Conservation (phyloP, 2,113 vertebrate genomes). For the Lates calcarifer region DNA sequence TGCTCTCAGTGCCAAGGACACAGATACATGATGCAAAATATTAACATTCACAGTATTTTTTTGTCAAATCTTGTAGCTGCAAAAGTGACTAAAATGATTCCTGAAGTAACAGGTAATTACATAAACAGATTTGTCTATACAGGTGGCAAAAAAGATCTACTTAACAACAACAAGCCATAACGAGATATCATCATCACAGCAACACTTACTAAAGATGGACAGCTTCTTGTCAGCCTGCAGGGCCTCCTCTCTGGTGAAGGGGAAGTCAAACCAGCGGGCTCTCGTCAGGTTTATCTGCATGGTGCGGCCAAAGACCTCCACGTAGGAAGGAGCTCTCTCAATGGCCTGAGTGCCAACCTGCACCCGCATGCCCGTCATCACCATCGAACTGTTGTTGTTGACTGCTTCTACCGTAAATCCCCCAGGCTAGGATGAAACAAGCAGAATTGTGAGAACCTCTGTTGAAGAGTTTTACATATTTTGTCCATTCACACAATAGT, state of each 20-base stretch:
- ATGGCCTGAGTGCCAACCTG: slow-evolving; percentile 97
- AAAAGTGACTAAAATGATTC: not conserved
- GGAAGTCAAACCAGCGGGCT: slow-evolving; percentile 98
- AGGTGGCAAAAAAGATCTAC: not conserved
- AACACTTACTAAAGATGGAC: slow-evolving; percentile 93
- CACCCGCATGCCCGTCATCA: slow-evolving; percentile 98
- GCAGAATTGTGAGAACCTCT: not conserved
- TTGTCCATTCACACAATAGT: not conserved
- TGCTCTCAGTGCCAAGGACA: not conserved
- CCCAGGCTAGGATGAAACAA: slow-evolving; percentile 86
- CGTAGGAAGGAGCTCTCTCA: slow-evolving; percentile 93
- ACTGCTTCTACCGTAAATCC: slow-evolving; percentile 96
- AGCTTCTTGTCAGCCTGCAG: slow-evolving; percentile 98
- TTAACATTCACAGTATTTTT: not conserved
- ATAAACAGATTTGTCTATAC: not conserved
- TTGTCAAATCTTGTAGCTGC: not conserved
- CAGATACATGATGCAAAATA: not conserved
- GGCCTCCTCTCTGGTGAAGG: slow-evolving; percentile 97
- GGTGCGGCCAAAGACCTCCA: slow-evolving; percentile 97
- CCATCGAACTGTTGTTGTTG: slow-evolving; percentile 98
- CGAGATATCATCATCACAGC: not conserved
- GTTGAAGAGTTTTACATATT: not conserved
- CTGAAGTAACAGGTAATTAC: not conserved
- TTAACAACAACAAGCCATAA: not conserved
- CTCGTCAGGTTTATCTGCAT: slow-evolving; percentile 98